These are phyloP conservation scores for Meteorus colon DNA, from an alignment of 2,888 invertebrate genomes.

Conservation along the genomic window DNA sequence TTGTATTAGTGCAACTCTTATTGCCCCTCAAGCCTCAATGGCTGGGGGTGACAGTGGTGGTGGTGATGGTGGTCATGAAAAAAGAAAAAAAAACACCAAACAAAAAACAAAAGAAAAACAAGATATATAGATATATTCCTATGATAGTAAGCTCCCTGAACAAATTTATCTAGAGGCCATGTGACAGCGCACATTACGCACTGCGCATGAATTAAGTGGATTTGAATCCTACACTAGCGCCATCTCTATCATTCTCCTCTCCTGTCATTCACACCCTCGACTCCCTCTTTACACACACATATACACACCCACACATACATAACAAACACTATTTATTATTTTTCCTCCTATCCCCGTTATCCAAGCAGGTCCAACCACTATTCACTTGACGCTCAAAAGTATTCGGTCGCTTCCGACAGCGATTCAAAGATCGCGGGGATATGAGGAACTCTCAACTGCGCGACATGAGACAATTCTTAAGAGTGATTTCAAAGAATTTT, in stretches of 20 bases:
- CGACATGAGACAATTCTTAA: neutral
- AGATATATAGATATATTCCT: neutral
- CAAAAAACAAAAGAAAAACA: too few relatives aligned
- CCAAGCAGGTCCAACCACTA: neutral
- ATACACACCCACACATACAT: neutral
- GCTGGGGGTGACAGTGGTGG: neutral
- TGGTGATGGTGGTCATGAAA: neutral
- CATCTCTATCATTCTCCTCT: slow-evolving; percentile 37
- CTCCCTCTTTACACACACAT: neutral
- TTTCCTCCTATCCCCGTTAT: slow-evolving; percentile 5
- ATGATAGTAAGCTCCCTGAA: neutral
- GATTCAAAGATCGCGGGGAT: neutral
- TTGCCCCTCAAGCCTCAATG: neutral
- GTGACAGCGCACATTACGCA: slow-evolving; percentile 48
- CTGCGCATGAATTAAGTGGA: slow-evolving; percentile 36
- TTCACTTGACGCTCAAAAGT: slow-evolving; percentile 1
- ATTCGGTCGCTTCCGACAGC: neutral
- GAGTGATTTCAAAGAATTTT: neutral
- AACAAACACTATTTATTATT: neutral
- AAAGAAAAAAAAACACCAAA: too few relatives aligned
- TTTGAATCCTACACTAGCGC: slow-evolving; percentile 48
- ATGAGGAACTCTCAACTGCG: too few relatives aligned
- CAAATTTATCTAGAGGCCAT: slow-evolving; percentile 39
- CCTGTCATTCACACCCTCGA: neutral
- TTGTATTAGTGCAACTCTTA: neutral